phyloP scores from a whole-genome alignment of 2,888 invertebrate species.

The Diadegma fenestrale region DNA sequence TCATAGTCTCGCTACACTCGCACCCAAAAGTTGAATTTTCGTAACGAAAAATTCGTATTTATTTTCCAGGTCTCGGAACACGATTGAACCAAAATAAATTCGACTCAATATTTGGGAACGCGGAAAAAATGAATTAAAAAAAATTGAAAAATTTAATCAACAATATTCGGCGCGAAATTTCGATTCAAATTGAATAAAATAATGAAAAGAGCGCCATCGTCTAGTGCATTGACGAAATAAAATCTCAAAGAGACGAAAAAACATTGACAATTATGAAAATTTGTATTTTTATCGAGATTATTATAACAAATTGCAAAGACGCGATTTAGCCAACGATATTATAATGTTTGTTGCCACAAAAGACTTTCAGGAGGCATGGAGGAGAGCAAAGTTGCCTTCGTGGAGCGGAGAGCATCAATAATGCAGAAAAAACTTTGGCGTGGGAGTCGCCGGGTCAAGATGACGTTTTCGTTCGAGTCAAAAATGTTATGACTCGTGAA shows the following conservation, averaged over 20 bases:
- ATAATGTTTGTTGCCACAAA: conserved; percentile 30
- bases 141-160: neutral
- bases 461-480: conserved; percentile 55
- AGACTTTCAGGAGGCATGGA: conserved; percentile 23
- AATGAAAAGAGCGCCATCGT: neutral
- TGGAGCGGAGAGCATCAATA: conserved; percentile 50
- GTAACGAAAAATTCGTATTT: neutral
- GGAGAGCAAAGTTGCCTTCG: conserved; percentile 18
- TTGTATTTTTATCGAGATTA: neutral
- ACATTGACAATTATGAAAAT: neutral
- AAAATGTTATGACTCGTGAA: conserved; percentile 52
- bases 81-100: neutral
- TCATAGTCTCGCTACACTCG: too few relatives aligned
- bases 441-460: conserved; percentile 54
- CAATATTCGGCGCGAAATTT: neutral
- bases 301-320: neutral
- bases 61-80: neutral
- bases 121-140: neutral
- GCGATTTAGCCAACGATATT: conserved; percentile 12
- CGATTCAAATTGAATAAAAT: neutral
- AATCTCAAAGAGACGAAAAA: neutral
- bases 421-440: conserved; percentile 49
- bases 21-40: too few relatives aligned
- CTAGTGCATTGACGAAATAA: neutral
- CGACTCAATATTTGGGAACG: neutral